A percentile compares a stretch with the other conserved stretches of the same genome.
Conservation (phyloP, 2,113 vertebrate species). For the Proteles cristata region DNA sequence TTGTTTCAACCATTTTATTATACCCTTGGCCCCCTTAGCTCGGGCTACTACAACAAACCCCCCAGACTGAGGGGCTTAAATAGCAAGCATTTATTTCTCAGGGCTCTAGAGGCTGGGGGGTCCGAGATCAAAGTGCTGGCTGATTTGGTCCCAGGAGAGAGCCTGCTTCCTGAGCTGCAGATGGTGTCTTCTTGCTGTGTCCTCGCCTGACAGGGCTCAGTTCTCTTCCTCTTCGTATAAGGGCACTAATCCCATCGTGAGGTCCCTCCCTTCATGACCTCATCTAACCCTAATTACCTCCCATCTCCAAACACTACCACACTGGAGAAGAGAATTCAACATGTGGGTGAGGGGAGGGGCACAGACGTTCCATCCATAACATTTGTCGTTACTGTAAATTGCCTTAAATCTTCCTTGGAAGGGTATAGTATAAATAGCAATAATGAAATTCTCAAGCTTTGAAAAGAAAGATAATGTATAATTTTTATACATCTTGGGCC, state of each 20-base stretch:
- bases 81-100: not conserved
- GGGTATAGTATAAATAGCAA: not conserved
- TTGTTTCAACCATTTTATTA: not conserved
- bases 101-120: not conserved
- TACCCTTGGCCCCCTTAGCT: not conserved
- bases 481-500: conserved; percentile 4
- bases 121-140: not conserved
- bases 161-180: not conserved
- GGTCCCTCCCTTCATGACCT: not conserved
- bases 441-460: not conserved
- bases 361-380: not conserved
- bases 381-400: not conserved
- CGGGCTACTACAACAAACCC: too few relatives aligned
- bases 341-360: not conserved
- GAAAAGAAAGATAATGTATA: conserved; percentile 13
- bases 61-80: not conserved
- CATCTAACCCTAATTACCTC: not conserved
- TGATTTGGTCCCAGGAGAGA: not conserved
- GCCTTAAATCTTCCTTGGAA: conserved; percentile 42
- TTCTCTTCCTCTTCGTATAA: not conserved
- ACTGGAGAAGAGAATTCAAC: not conserved
- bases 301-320: not conserved
- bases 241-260: not conserved
- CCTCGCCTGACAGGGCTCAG: not conserved
- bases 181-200: not conserved